These are phyloP conservation scores for Notechis scutatus DNA, from an alignment of 2,113 vertebrate genomes.

Conservation along the genomic window DNA sequence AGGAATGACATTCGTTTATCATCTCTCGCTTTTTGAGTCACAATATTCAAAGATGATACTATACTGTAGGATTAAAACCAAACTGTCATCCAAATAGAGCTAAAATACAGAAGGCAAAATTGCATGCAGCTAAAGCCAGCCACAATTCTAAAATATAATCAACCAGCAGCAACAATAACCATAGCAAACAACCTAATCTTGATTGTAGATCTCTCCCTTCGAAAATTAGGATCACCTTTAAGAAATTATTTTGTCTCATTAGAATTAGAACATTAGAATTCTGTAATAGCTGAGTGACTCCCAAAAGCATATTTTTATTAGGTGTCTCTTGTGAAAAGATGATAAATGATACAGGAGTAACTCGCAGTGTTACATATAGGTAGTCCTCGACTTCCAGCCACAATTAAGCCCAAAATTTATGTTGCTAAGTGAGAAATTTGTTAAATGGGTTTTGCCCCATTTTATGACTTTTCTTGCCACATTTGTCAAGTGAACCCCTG, in stretches of 20 bases:
- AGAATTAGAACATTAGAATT: not conserved
- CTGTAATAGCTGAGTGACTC: not conserved
- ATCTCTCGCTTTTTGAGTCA: not conserved
- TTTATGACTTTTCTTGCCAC: too few species aligned
- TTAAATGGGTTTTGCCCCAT: too few species aligned
- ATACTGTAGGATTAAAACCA: not conserved
- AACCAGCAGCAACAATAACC: not conserved
- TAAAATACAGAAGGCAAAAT: not conserved
- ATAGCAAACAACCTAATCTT: not conserved
- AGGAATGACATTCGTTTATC: conserved; percentile 23
- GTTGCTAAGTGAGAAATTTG: too few species aligned
- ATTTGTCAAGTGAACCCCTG: too few species aligned
- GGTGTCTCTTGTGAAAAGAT: not conserved
- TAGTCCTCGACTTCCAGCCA: too few species aligned
- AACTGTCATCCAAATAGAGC: not conserved
- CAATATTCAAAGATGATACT: not conserved
- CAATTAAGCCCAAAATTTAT: too few species aligned
- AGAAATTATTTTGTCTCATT: not conserved
- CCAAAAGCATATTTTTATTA: not conserved
- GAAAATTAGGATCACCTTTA: not conserved
- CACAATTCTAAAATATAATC: not conserved
- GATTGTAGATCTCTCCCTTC: not conserved
- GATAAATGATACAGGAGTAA: not conserved
- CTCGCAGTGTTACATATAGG: not conserved
- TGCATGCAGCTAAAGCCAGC: not conserved